These are phyloP conservation scores for Menura novaehollandiae DNA, from an alignment of 2,113 vertebrate genomes.

Conservation along the genomic window DNA sequence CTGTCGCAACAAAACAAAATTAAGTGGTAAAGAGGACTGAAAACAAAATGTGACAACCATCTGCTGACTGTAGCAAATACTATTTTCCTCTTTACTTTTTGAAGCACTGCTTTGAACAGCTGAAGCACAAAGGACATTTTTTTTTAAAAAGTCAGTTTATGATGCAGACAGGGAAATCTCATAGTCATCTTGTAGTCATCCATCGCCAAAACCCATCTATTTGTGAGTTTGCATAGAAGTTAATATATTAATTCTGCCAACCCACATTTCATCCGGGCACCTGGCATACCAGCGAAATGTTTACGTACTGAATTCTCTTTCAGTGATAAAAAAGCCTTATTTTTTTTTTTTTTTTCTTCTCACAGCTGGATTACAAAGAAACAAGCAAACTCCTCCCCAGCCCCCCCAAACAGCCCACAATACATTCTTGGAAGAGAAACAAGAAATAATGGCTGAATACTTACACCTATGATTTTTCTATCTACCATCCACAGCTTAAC, in stretches of 20 bases:
- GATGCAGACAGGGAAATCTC: slow-evolving; percentile 58
- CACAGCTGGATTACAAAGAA: slow-evolving; percentile 26
- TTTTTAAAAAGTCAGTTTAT: slow-evolving; percentile 38
- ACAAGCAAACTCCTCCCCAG: not conserved
- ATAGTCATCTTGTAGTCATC: slow-evolving; percentile 37
- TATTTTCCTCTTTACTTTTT: slow-evolving; percentile 67
- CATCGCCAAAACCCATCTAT: slow-evolving; percentile 64
- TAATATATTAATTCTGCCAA: slow-evolving; percentile 54
- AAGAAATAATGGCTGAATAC: slow-evolving; percentile 26
- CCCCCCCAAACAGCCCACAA: not conserved
- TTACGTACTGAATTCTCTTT: slow-evolving; percentile 39
- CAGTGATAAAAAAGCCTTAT: not conserved
- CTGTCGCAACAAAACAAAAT: slow-evolving; percentile 79
- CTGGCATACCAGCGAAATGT: slow-evolving; percentile 34
- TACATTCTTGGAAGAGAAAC: slow-evolving; percentile 1
- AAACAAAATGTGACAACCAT: slow-evolving; percentile 84
- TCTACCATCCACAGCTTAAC: not conserved
- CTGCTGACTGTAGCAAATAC: slow-evolving; percentile 79
- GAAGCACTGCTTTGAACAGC: slow-evolving; percentile 67
- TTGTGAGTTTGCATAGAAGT: slow-evolving; percentile 55
- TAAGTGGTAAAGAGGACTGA: slow-evolving; percentile 79
- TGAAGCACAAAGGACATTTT: slow-evolving; percentile 59
- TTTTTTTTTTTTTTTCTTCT: not conserved
- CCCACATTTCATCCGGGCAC: slow-evolving; percentile 42
- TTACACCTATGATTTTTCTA: slow-evolving; percentile 15